A percentile compares a stretch with the other conserved stretches of the same genome.
Evolutionary conservation across 2,113 vertebrate species (phyloP).

Genomic region (Psephotus haematonotus): DNA sequence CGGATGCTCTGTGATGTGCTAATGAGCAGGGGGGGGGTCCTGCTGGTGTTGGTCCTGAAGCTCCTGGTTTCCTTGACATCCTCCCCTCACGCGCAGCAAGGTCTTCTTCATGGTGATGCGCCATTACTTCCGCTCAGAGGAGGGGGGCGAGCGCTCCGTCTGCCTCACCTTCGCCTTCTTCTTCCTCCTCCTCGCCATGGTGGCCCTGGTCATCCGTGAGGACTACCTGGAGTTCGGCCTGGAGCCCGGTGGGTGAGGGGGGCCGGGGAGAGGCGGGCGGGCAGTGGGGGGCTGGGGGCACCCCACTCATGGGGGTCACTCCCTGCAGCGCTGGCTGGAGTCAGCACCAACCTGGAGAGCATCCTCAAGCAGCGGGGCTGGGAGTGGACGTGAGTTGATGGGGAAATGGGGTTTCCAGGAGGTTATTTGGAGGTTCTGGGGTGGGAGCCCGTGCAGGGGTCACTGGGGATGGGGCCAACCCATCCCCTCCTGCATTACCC

Average conservation of each 20-base stretch:
- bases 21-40: neutral
- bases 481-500: fast-evolving
- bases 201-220: slow-evolving; percentile 86
- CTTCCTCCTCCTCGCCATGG: slow-evolving; percentile 91
- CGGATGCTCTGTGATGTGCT: fast-evolving
- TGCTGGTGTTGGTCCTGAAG: fast-evolving
- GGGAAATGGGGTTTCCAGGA: fast-evolving
- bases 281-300: neutral
- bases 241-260: slow-evolving; percentile 75
- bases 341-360: slow-evolving; percentile 82
- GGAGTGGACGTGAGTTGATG: slow-evolving; percentile 87
- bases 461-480: fast-evolving
- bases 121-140: slow-evolving; percentile 90
- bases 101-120: slow-evolving; percentile 85
- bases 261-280: fast-evolving
- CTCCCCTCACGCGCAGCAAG: slow-evolving; percentile 68
- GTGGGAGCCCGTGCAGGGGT: fast-evolving
- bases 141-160: slow-evolving; percentile 91
- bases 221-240: slow-evolving; percentile 93
- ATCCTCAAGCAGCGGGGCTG: slow-evolving; percentile 85
- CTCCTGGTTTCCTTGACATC: slow-evolving; percentile 63
- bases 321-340: slow-evolving; percentile 76
- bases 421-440: neutral
- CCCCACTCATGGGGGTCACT: fast-evolving
- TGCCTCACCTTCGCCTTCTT: slow-evolving; percentile 90